These are phyloP conservation scores for Eustalomyia histrio DNA, from an alignment of 2,888 invertebrate species.

Conservation along the genomic window DNA sequence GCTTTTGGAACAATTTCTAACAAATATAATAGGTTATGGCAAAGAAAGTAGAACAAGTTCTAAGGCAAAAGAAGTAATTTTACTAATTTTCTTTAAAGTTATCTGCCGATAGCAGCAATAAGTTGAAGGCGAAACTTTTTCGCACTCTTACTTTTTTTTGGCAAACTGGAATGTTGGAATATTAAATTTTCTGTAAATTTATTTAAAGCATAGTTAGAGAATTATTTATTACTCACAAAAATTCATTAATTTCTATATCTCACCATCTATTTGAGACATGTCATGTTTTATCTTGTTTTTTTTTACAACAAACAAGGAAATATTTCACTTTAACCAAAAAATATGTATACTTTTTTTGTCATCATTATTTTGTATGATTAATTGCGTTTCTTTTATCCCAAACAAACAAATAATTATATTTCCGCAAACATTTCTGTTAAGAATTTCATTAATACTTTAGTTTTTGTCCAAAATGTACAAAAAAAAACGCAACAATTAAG, in stretches of 20 bases:
- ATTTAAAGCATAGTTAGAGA: too few relatives aligned
- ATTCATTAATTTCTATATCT: not conserved
- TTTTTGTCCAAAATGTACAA: not conserved
- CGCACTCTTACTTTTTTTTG: too few relatives aligned
- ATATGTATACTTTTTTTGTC: not conserved
- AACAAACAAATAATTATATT: not conserved
- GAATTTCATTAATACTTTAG: not conserved
- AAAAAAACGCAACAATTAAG: slow-evolving; percentile 19
- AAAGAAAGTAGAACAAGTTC: too few relatives aligned
- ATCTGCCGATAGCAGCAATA: too few relatives aligned
- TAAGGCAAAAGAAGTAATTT: too few relatives aligned
- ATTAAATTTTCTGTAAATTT: too few relatives aligned
- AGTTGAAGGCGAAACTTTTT: too few relatives aligned
- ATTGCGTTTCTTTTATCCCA: not conserved
- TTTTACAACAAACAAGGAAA: slow-evolving; percentile 4
- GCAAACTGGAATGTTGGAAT: too few relatives aligned
- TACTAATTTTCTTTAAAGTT: too few relatives aligned
- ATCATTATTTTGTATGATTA: not conserved
- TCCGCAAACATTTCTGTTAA: slow-evolving; percentile 19
- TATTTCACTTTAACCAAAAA: not conserved
- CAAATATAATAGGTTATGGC: too few relatives aligned
- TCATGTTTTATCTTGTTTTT: not conserved
- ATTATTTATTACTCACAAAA: not conserved
- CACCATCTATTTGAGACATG: not conserved
- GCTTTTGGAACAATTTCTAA: too few relatives aligned